These are phyloP conservation scores for Malacoctenus gilli DNA, from an alignment of 2,797 vertebrate genomes.

Conservation along the genomic window DNA sequence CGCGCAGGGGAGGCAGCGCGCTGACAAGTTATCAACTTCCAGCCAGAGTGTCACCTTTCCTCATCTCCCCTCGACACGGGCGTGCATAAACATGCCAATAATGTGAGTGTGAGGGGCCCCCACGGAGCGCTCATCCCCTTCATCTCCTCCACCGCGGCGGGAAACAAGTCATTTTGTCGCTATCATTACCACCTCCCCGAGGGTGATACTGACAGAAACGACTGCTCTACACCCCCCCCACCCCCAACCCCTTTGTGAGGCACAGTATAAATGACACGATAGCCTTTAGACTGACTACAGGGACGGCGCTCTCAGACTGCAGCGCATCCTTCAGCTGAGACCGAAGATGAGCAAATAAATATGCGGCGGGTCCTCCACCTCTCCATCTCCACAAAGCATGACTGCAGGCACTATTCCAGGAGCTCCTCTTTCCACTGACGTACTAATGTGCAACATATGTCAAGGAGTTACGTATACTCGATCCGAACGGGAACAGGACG, in stretches of 20 bases:
- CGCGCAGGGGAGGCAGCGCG: neutral
- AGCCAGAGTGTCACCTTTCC: slow-evolving; percentile 9
- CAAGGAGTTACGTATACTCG: neutral
- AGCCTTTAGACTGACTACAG: slow-evolving; percentile 24
- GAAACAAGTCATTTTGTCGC: slow-evolving; percentile 62
- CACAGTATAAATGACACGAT: slow-evolving; percentile 37
- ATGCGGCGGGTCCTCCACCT: slow-evolving; percentile 1
- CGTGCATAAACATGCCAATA: slow-evolving; percentile 28
- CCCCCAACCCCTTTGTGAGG: slow-evolving; percentile 26
- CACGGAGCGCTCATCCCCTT: slow-evolving; percentile 40
- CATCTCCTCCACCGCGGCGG: slow-evolving; percentile 50
- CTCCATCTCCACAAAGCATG: slow-evolving; percentile 17
- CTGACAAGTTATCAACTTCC: slow-evolving; percentile 29
- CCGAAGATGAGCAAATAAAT: slow-evolving; percentile 25
- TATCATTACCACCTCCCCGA: slow-evolving; percentile 58
- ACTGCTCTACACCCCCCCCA: no score
- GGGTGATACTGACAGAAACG: slow-evolving; percentile 47
- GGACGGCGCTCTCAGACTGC: neutral
- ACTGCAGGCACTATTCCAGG: slow-evolving; percentile 22
- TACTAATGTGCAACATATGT: slow-evolving; percentile 17
- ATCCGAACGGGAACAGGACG: neutral
- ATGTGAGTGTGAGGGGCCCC: slow-evolving; percentile 33
- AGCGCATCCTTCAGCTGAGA: slow-evolving; percentile 36
- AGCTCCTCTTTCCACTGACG: neutral
- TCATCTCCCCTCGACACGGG: slow-evolving; percentile 14